These are phyloP conservation scores for Acutogordius australiensis DNA, from an alignment of 2,888 invertebrate genomes.

Conservation along the genomic window DNA sequence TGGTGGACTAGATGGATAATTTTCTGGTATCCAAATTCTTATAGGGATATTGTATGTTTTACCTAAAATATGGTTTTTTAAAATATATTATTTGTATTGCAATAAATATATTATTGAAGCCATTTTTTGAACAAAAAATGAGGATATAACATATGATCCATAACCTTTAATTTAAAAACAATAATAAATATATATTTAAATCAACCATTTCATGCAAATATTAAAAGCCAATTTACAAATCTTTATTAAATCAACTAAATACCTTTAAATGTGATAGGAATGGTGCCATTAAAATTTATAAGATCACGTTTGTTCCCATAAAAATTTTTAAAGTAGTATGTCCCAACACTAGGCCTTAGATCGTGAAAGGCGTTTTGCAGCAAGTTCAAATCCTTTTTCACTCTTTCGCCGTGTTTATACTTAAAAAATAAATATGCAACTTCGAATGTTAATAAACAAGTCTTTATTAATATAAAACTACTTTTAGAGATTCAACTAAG, in stretches of 20 bases:
- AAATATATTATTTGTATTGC: too few relatives aligned
- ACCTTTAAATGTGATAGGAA: slow-evolving; percentile 27
- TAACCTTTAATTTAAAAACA: too few relatives aligned
- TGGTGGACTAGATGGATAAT: slow-evolving; percentile 80
- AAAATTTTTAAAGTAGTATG: slow-evolving; percentile 17
- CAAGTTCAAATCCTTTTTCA: neutral
- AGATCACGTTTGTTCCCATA: slow-evolving; percentile 23
- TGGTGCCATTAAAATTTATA: slow-evolving; percentile 26
- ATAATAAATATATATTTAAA: too few relatives aligned
- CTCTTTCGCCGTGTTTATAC: neutral
- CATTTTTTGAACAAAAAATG: too few relatives aligned
- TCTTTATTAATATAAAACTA: neutral
- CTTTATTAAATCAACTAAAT: neutral
- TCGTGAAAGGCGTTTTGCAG: neutral
- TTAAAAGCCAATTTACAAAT: neutral
- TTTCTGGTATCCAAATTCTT: slow-evolving; percentile 77
- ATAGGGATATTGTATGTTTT: slow-evolving; percentile 75
- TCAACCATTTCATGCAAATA: too few relatives aligned
- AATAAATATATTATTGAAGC: too few relatives aligned
- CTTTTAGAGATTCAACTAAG: neutral
- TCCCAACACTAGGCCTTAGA: neutral
- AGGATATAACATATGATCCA: too few relatives aligned
- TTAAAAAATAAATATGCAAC: neutral
- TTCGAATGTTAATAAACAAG: neutral
- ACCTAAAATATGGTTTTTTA: too few relatives aligned